phyloP scores from a whole-genome alignment of 1,140 invertebrate species.

The Proctacanthus coquilletti region DNA sequence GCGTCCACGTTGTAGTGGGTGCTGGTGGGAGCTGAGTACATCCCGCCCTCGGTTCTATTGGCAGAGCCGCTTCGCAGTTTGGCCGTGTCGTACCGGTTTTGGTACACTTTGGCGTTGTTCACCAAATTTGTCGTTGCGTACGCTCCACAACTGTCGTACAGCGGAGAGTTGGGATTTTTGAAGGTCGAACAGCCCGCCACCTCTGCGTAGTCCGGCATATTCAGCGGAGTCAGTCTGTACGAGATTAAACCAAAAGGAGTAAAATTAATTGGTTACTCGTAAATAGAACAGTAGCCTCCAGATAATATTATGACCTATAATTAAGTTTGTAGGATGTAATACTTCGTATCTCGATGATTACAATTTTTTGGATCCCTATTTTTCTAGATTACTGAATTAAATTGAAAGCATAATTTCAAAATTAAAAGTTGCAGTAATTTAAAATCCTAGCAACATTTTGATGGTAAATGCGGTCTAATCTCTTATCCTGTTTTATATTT shows the following conservation, averaged over 20 bases:
- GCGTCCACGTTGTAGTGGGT: constrained; percentile 18
- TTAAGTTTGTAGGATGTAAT: too few relatives aligned
- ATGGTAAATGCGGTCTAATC: too few relatives aligned
- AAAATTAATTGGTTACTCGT: constrained; percentile 2
- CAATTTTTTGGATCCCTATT: too few relatives aligned
- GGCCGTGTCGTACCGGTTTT: constrained; percentile 24
- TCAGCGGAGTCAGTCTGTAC: constrained; percentile 26
- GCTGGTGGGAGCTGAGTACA: constrained; percentile 27
- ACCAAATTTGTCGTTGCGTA: constrained; percentile 31
- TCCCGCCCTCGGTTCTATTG: constrained; percentile 9
- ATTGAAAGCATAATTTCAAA: too few relatives aligned
- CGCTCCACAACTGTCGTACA: constrained; percentile 28
- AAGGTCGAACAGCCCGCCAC: constrained; percentile 30
- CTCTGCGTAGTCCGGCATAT: constrained; percentile 35
- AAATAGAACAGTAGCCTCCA: too few relatives aligned
- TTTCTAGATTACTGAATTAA: too few relatives aligned
- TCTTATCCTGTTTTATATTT: too few relatives aligned
- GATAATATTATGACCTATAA: too few relatives aligned
- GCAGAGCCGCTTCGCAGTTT: constrained; percentile 12
- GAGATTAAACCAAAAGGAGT: neutral
- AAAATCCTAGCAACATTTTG: too few relatives aligned
- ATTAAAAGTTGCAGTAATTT: too few relatives aligned
- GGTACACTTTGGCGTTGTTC: constrained; percentile 28
- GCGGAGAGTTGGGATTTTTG: constrained; percentile 19
- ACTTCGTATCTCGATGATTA: too few relatives aligned